These are phyloP conservation scores for Hyaena hyaena DNA, from an alignment of 2,113 vertebrate genomes.

Conservation along the genomic window DNA sequence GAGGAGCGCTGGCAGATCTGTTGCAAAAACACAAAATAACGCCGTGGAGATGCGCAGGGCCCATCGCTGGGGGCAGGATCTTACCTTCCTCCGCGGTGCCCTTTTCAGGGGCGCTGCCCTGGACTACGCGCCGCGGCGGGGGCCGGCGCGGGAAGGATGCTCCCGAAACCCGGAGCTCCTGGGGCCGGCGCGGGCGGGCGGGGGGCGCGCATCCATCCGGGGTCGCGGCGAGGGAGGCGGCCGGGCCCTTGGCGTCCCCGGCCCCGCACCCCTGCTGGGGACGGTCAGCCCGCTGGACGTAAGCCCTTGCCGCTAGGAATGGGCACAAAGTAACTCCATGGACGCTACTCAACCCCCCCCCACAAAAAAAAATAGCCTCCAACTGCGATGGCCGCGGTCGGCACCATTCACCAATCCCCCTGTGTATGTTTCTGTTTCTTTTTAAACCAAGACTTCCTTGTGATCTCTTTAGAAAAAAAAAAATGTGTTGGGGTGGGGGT, in stretches of 20 bases:
- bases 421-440: constrained; percentile 86
- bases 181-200: constrained; percentile 79
- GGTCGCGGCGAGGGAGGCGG: constrained; percentile 82
- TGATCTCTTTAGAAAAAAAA: constrained; percentile 81
- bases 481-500: constrained; percentile 76
- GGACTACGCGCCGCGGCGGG: constrained; percentile 80
- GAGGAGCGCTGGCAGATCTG: constrained; percentile 75
- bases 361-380: constrained; percentile 70
- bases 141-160: constrained; percentile 85
- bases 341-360: constrained; percentile 69
- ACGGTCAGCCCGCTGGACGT: constrained; percentile 62
- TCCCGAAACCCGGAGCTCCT: constrained; percentile 84
- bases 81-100: constrained; percentile 85
- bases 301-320: constrained; percentile 76
- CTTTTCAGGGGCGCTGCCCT: constrained; percentile 83
- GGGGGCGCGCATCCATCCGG: constrained; percentile 84
- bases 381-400: constrained; percentile 86
- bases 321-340: constrained; percentile 87
- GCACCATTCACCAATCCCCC: constrained; percentile 84
- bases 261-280: constrained; percentile 60
- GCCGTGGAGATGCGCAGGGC: constrained; percentile 78
- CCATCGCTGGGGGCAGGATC: constrained; percentile 64
- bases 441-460: constrained; percentile 86
- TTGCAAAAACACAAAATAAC: constrained; percentile 79
- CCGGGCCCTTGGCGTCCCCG: constrained; percentile 49